These are phyloP conservation scores for Hyposoter dolosus DNA, from an alignment of 2,888 invertebrate species.

Conservation along the genomic window DNA sequence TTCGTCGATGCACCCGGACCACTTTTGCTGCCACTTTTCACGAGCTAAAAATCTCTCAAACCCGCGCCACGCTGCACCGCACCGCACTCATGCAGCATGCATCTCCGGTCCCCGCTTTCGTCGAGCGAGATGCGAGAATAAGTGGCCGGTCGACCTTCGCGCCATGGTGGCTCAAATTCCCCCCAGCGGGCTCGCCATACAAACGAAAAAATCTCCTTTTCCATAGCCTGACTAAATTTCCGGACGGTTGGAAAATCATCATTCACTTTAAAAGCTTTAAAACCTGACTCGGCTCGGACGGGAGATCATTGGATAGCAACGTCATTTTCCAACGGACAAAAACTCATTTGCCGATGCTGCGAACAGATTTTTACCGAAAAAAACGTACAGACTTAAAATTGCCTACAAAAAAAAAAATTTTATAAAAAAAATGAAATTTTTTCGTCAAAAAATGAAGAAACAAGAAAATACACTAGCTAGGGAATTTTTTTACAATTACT, in stretches of 20 bases:
- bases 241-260: too few relatives aligned
- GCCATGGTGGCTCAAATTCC: constrained; percentile 27
- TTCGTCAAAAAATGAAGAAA: background rate
- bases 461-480: background rate
- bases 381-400: too few relatives aligned
- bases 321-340: too few relatives aligned
- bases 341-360: too few relatives aligned
- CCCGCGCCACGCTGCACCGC: too few relatives aligned
- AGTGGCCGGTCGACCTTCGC: constrained; percentile 67
- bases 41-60: constrained; percentile 28
- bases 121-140: constrained; percentile 53
- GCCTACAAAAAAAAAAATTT: too few relatives aligned
- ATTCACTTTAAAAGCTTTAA: background rate
- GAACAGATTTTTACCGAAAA: too few relatives aligned
- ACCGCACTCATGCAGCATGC: background rate
- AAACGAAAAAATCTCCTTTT: background rate
- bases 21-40: constrained; percentile 54
- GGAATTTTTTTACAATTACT: background rate
- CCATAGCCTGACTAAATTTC: background rate
- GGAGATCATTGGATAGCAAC: too few relatives aligned
- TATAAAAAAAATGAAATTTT: background rate
- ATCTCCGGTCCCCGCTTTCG: background rate
- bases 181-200: background rate
- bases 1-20: constrained; percentile 44
- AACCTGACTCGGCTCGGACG: too few relatives aligned